Evolutionary conservation across 1,140 invertebrate genomes (phyloP), one percentile per base, ranked within the genome.

Genomic region (Teleogryllus occipitalis): DNA sequence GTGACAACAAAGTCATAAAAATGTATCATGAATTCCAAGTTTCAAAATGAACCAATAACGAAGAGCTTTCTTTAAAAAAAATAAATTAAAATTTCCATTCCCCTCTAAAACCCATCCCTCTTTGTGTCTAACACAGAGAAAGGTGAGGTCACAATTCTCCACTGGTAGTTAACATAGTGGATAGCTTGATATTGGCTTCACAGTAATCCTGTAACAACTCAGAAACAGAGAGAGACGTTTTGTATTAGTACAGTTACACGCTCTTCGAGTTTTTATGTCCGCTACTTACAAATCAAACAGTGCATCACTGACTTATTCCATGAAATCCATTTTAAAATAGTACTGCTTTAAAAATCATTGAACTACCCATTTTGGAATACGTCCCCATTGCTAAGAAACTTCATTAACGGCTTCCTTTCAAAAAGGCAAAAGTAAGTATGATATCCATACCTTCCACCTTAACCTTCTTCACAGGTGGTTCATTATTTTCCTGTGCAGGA

Each of bases 181-280:
- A 80, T 77, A 74, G 75, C 79, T 80, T 80, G 79, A 46, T 80
- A 76, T 80, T 80, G 79, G 79, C 79, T 77, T 80, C 76, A 77
- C 48, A 77, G 79, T 77, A 54, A 78, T 47, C 79, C 79, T 80
- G 79, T 80, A 80, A 80, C 79, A 80, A 80, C 79, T 80, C 79
- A 80, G 79, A 80, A 80, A 80, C 79, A 80, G 76, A 80, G 79
- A 80, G 73, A 80, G 79, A 80, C 49, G 75, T 76, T 47, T 47
- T n/a, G 72, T 48, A 80, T 80, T 80, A 80, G 79, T 80, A 80
- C 47, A 76, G 27, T 5, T 78, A 27, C 48, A 65, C 54, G 54
- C 27, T 49, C 47, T 77, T 77, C 54, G 39, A 21, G 39, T 73
- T 78, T 78, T n/a, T 73, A 46, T 22, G 18, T 46, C 78, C 54